Evolutionary conservation across 2,113 vertebrate species (phyloP), one percentile per base, ranked within the genome.

Genomic region (Aphyosemion australe): DNA sequence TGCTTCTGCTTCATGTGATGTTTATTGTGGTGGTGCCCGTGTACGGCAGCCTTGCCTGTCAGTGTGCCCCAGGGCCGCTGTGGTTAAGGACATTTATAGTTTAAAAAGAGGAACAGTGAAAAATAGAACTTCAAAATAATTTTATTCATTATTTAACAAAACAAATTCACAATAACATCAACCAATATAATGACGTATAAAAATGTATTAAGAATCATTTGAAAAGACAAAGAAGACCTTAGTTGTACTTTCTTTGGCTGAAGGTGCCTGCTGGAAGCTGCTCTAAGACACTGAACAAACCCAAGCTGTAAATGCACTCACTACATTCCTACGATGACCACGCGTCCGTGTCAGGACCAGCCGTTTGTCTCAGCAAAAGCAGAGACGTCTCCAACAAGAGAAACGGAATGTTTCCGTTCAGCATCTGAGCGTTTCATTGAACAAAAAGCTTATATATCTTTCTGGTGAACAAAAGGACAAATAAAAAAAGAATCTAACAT

Each of bases 201-300:
- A 86, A 87, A 71, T 56, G 76, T 74, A 74, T 64, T 34, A 70
- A 45, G 60, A 80, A 64, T 54, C 79, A 76, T 82, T 78, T 75
- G 67, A 70, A 62, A 53, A 74, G 58, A 74, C 58, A 72, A 76
- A 77, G 62, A 72, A 77, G 65, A 82, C 59, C 31, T 72, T 73
- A 83, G 59, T 80, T 67, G 69, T 74, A 93, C 92, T 95, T 94
- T 97, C 95, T 97, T 97, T 97, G 96, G 96, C 95, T 94, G 92
- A 93, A 93, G 76, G 77, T 86, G 90, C 89, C 92, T 91, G 88
- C 82, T 91, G 83, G 87, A 92, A 91, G 91, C 87, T 91, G 80
- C 78, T 89, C 78, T 83, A 89, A 93, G 93, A 93, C 84, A 93
- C 90, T 87, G 84, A 91, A 79, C 82, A 80, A 69, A 85, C 90